Evolutionary conservation across 2,113 vertebrate species (phyloP).

Genomic region (Engystomops pustulosus): DNA sequence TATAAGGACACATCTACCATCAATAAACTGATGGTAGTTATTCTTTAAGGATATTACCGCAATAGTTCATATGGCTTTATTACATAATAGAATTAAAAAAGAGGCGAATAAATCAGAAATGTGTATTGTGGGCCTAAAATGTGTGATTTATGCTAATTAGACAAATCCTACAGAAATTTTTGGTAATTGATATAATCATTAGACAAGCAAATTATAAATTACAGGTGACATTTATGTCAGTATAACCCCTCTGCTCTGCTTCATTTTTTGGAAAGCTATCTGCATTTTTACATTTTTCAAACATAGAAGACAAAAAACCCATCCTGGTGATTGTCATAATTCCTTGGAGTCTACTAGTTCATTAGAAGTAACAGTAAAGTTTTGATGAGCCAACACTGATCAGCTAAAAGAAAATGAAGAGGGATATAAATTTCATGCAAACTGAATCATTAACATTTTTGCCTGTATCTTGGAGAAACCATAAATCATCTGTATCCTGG

Average conservation of each 20-base stretch:
- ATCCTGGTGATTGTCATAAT: constrained; percentile 72
- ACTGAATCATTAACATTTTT: constrained; percentile 83
- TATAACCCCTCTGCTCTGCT: constrained; percentile 67
- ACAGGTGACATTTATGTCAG: constrained; percentile 76
- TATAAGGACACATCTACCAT: too few relatives aligned
- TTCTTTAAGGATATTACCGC: too few relatives aligned
- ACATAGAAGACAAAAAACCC: constrained; percentile 65
- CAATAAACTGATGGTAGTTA: too few relatives aligned
- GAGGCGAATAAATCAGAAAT: neutral
- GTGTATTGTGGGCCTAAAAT: constrained; percentile 63
- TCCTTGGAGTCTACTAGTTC: constrained; percentile 76
- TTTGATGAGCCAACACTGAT: constrained; percentile 77
- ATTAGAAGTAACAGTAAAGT: constrained; percentile 77
- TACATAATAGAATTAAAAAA: too few relatives aligned
- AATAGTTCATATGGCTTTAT: too few relatives aligned
- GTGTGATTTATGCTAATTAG: constrained; percentile 71
- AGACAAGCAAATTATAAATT: constrained; percentile 80
- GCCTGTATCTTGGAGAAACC: constrained; percentile 76
- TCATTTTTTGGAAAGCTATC: constrained; percentile 70
- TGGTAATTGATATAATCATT: constrained; percentile 70
- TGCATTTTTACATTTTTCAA: constrained; percentile 77
- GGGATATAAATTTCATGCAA: constrained; percentile 79
- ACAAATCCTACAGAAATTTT: constrained; percentile 72
- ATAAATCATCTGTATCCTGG: constrained; percentile 82
- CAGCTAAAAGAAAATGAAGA: constrained; percentile 82